phyloP scores from a whole-genome alignment of 2,797 vertebrate species.

The Huso huso region DNA sequence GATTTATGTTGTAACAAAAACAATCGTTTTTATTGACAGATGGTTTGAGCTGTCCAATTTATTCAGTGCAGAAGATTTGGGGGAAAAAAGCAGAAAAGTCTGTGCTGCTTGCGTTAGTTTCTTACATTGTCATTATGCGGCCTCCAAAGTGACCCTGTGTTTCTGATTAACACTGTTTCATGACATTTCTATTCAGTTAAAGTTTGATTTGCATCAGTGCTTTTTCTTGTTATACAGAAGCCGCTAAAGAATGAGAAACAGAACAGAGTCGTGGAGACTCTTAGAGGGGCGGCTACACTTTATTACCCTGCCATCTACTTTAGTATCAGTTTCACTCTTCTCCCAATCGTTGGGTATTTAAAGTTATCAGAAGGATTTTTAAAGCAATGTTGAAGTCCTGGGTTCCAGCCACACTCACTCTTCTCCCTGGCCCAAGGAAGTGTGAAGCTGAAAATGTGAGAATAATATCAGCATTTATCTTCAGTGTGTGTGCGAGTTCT shows the following conservation, averaged over 20 bases:
- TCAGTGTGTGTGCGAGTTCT: too few species aligned
- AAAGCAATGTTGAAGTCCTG: too few species aligned
- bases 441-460: too few species aligned
- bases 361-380: too few species aligned
- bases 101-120: too few species aligned
- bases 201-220: background rate
- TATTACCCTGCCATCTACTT: background rate
- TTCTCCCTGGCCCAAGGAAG: too few species aligned
- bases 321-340: too few species aligned
- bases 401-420: too few species aligned
- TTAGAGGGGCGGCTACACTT: background rate
- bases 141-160: conserved; percentile 7
- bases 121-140: conserved; percentile 33
- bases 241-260: background rate
- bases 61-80: conserved; percentile 30
- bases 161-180: conserved; percentile 9
- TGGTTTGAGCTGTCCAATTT: conserved; percentile 53
- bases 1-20: conserved; percentile 43
- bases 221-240: background rate
- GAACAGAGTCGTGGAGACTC: background rate
- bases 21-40: conserved; percentile 46
- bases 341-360: too few species aligned
- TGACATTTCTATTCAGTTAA: background rate
- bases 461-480: too few species aligned
- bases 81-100: conserved; percentile 24